Percentiles rank a stretch among this genome's conserved stretches.
Conservation (phyloP, 2,888 invertebrate species). For the Dorcus parallelipipedus region DNA sequence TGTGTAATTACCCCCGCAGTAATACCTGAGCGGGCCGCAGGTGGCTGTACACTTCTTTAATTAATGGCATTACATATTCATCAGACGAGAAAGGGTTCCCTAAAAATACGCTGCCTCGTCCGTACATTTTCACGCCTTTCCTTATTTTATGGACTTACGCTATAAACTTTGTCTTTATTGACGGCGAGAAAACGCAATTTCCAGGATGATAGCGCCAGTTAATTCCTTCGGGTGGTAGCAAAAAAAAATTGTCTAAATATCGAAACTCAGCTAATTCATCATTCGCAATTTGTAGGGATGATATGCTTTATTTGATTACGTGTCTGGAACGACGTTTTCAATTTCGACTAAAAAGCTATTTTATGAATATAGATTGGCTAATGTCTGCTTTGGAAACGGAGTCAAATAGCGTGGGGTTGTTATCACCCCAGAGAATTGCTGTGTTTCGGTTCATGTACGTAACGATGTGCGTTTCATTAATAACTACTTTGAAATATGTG, state of each 20-base stretch:
- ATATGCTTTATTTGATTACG: conserved; percentile 4
- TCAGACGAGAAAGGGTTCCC: conserved; percentile 34
- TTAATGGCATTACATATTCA: conserved; percentile 51
- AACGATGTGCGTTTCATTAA: too few species aligned
- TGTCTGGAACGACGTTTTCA: conserved; percentile 7
- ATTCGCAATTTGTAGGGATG: conserved; percentile 4
- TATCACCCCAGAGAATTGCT: conserved; percentile 1
- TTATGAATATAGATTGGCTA: conserved; percentile 18
- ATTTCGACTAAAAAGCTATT: conserved; percentile 13
- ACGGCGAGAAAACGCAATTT: too few species aligned
- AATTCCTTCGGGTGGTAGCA: too few species aligned
- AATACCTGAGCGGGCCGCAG: conserved; percentile 46
- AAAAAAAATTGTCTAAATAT: too few species aligned
- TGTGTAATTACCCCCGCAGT: conserved; percentile 45
- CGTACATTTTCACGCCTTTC: conserved; percentile 20
- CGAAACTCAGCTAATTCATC: too few species aligned
- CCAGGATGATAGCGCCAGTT: too few species aligned
- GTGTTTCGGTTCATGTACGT: too few species aligned
- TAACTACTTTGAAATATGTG: too few species aligned
- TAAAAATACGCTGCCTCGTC: conserved; percentile 18
- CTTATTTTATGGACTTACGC: conserved; percentile 3
- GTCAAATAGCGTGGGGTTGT: conserved; percentile 6
- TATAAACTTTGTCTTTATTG: too few species aligned
- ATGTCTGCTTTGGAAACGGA: conserved; percentile 13
- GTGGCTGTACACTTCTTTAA: conserved; percentile 48